Evolutionary conservation across 2,888 invertebrate species (phyloP), one percentile per base, ranked within the genome.

Genomic region (Nasonovia ribisnigri): DNA sequence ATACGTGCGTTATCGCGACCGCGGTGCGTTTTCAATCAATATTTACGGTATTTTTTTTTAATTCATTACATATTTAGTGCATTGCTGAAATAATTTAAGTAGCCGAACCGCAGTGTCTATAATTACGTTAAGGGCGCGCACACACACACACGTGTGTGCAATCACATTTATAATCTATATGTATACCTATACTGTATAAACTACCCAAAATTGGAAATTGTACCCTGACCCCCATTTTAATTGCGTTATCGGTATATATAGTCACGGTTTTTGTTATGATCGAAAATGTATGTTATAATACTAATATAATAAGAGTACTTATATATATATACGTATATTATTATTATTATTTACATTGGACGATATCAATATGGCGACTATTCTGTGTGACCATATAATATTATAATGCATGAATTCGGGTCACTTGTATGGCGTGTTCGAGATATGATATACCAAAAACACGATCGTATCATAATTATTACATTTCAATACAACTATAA

Each of bases 41-140:
- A 77, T 77, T 36, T 36, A 36, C 20, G 36, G 20, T 36, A 67
- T 67, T 20, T 36, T 77, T 77, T 77, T 77, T 77, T 8, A 77
- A 77, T 77, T 77, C 77, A 77, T 77, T 77, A 77, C 77, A 42
- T 77, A 77, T 77, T 77, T 77, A 77, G 36, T 36, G 36, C 77
- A 1, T 8, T 36, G 2, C 77, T 8, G 36, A 77, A 77, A 36
- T 77, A 77, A 77, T 77, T 77, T 36, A 77, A 36, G 77, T 77
- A 77, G 36, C 36, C 36, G 3, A 42, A 77, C 36, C 36, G 36
- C 20, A 54, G 20, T 77, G 36, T 77, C 77, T 77, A 77, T 77
- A 77, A 77, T 36, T 77, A 77, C 20, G 36, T 77, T 77, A 77
- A 42, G 20, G 67, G 67, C n/a, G 8, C 67, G 1, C n/a, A n/a